A percentile compares a stretch with the other conserved stretches of the same genome.
Conservation (phyloP, 2,113 vertebrate species). For the Bos taurus region ARS-UCD2.0 NC_037329.1:16585001-16585500, state of each 20-base stretch:
- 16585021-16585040: slow-evolving; percentile 2
- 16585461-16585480: neutral
- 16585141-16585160: slow-evolving; percentile 57
- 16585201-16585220: slow-evolving; percentile 63
- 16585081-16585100: slow-evolving; percentile 57
- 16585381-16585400: slow-evolving; percentile 43
- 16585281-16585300: slow-evolving; percentile 58
- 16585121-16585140: slow-evolving; percentile 63
- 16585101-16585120: slow-evolving; percentile 61
- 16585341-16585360: slow-evolving; percentile 52
- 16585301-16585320: slow-evolving; percentile 67
- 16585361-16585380: slow-evolving; percentile 38
- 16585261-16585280: slow-evolving; percentile 60
- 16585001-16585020: neutral
- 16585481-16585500: neutral
- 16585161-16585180: slow-evolving; percentile 43
- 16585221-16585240: slow-evolving; percentile 63
- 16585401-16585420: slow-evolving; percentile 36
- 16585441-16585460: neutral
- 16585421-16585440: neutral
- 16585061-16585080: slow-evolving; percentile 31
- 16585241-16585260: slow-evolving; percentile 69
- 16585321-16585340: slow-evolving; percentile 49
- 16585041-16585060: neutral
- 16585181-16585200: slow-evolving; percentile 72